Evolutionary conservation across 2,113 vertebrate species (phyloP).

Genomic region (Dunckerocampus dactyliophorus): DNA sequence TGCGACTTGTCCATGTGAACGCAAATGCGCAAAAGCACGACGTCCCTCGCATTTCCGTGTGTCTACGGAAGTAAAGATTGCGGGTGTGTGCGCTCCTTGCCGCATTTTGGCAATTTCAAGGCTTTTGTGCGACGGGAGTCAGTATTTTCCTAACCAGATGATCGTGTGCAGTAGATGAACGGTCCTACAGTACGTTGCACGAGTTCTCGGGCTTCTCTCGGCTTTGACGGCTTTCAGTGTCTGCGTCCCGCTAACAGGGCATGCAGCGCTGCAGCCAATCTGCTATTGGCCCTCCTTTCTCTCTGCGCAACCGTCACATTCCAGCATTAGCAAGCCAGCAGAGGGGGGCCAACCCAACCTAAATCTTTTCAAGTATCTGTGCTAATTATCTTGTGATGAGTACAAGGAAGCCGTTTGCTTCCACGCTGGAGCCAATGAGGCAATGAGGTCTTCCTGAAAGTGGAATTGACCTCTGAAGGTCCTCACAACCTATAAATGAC

Average conservation of each 20-base stretch:
- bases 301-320: conserved; percentile 65
- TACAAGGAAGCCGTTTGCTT: conserved; percentile 51
- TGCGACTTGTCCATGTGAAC: too few species aligned
- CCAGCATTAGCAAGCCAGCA: conserved; percentile 53
- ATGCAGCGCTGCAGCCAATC: too few species aligned
- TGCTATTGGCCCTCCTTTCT: conserved; percentile 51
- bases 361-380: conserved; percentile 40
- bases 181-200: too few species aligned
- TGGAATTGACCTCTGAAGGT: conserved; percentile 41
- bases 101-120: too few species aligned
- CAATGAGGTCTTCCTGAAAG: conserved; percentile 21
- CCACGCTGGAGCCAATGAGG: conserved; percentile 37
- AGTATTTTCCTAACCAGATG: too few species aligned
- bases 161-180: too few species aligned
- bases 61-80: too few species aligned
- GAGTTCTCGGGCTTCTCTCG: too few species aligned
- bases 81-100: too few species aligned
- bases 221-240: conserved; percentile 13
- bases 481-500: conserved; percentile 24
- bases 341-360: conserved; percentile 44
- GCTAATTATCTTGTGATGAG: conserved; percentile 55
- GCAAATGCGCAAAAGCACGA: too few species aligned
- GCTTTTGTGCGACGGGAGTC: too few species aligned
- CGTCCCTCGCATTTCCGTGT: too few species aligned
- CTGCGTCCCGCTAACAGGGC: conserved; percentile 44